Base-by-base conservation (phyloP, 2,888 invertebrate species). In the Argyresthia goedartella region DNA sequence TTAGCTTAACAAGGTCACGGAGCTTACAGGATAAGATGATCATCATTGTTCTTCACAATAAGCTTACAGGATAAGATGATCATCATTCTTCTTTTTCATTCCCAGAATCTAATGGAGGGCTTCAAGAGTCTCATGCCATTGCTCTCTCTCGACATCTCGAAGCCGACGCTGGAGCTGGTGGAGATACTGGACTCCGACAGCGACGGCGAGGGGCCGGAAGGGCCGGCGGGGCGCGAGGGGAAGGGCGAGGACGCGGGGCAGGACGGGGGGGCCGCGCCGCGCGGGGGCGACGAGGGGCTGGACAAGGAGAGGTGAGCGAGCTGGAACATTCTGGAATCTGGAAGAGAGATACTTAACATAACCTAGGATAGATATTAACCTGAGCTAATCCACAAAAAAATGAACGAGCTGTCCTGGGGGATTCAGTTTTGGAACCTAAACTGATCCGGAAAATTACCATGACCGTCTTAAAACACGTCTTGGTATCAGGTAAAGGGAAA, bases 171-270 rank as follows among this genome's bases (percentile, higher is more conserved):
- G 3, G 79, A 84, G 8, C 57, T 80, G 25, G 82, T 87, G 8
- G 82, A 85, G 63, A 81, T 87, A 51, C 78, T 81, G 0, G 86
- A 89, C 62, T 89, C 89, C 0, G 82, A 80, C 3, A 72, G 78
- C 0, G 86, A 86, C 1, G 73, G 69, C 0, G 84, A 76, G 1
- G 62, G 0, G 62, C 62, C 2, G 53, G 51, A 0, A 49, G 48
- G 0, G 63, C 59, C 46, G 39, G 35, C 7, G 39, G 10, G 3
- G 39, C 3, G n/a, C 46, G 4, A 7, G 44, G 8, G 14, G 8
- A 15, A 15, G 44, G 35, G 13, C 42, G 41, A 8, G 43, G 35
- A 14, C 13, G 36, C 41, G 25, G 36, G 25, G 25, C 25, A 4
- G 25, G 25, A 25, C 25, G 6, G 25, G 25, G 2, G 25, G n/a